Conservation (phyloP, 2,113 vertebrate genomes). For the Saguinus midas region DNA sequence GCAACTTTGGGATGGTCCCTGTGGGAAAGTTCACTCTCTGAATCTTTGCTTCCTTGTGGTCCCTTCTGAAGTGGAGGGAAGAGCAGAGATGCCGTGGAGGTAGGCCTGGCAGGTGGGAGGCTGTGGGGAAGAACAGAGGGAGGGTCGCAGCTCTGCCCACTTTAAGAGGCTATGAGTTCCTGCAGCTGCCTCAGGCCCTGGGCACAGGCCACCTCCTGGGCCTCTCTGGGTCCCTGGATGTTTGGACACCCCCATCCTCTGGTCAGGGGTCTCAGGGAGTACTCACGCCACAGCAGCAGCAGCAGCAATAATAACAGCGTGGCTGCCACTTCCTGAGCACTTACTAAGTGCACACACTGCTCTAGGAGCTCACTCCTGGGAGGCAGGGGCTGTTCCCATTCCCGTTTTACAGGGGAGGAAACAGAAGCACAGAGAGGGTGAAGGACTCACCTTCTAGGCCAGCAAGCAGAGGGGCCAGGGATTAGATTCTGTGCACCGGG, state of each 20-base stretch:
- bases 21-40: too few species aligned
- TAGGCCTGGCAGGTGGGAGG: background rate
- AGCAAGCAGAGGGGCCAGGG: background rate
- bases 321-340: background rate
- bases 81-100: background rate
- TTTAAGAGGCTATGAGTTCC: background rate
- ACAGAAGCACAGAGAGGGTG: background rate
- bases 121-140: background rate
- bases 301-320: too few species aligned
- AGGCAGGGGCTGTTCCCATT: background rate
- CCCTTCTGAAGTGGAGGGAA: background rate
- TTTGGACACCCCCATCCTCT: background rate
- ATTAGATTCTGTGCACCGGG: rapidly evolving
- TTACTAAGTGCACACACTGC: background rate
- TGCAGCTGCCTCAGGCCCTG: background rate
- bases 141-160: background rate
- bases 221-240: background rate
- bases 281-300: background rate
- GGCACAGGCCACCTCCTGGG: background rate
- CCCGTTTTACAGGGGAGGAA: background rate
- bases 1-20: background rate
- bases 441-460: background rate
- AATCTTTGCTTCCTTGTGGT: background rate
- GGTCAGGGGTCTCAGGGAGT: background rate
- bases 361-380: background rate